Evolutionary conservation across 2,113 vertebrate species (phyloP), one percentile per base, ranked within the genome.

Genomic region (Phyllostomus hastatus): DNA sequence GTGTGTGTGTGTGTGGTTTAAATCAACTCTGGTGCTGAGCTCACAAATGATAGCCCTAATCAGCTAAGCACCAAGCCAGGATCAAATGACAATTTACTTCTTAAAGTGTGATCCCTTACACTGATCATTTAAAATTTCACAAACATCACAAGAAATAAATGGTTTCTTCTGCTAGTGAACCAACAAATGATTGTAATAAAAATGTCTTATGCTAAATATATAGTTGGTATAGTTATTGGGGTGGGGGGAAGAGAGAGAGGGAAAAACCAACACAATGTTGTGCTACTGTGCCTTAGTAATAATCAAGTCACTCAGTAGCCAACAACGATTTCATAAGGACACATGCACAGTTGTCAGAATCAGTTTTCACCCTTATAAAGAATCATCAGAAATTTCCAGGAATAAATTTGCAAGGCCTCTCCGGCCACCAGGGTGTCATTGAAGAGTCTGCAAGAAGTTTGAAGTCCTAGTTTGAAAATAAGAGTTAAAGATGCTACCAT

Each of bases 401-500:
- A 59, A 28, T 83, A 72, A 91, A 59, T 52, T 2, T 31, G 26
- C 31, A 46, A 61, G 28, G n/a, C 70, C 43, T 91, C 48, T 76
- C 59, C n/a, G 57, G 17, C 15, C 35, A 14, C 20, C 3, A 8
- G 41, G n/a, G 11, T 64, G 20, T 31, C 43, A 59, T 82, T 57
- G 26, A 78, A 70, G 26, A 24, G 35, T 79, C 43, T 41, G 20
- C 41, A 43, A 67, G 73, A 54, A 83, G 24, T 57, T 24, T 24
- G 22, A 38, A 43, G 73, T 90, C 14, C 73, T 92, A 88, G 70
- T 15, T 57, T 9, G 87, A 86, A 97, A 90, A n/a, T 28, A 12
- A 26, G 57, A 96, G 93, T n/a, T 78, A 75, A 64, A 88, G 81
- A 0, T 35, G 97, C 98, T 99, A 99, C 99, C 98, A 87, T 97